Base-by-base conservation (phyloP, 2,113 vertebrate genomes). In the Tragelaphus imberbis region DNA sequence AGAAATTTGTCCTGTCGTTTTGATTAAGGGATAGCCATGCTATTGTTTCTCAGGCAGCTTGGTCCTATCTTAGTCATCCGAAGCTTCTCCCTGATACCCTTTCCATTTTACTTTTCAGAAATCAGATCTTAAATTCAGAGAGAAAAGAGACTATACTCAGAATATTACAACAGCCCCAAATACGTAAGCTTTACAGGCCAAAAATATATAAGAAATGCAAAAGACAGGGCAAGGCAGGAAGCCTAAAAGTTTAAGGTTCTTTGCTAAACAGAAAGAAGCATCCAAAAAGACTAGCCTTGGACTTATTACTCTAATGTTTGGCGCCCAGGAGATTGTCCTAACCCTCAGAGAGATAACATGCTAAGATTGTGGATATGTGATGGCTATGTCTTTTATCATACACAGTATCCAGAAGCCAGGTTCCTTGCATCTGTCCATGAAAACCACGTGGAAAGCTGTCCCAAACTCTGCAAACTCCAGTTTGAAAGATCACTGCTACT, bases 261-360 rank as follows among this genome's bases (percentile, higher is more conserved):
- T 91, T 55, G 28, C 33, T 61, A 63, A 90, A 58, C 63, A 15
- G 4, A 95, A 96, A 77, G 33, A 93, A 36, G 49, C 28, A 90
- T 87, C 80, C 28, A 90, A 75, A 81, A 63, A 94, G 84, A 75
- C 10, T 68, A 75, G 6, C 5, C 58, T 65, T 61, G n/a, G 53
- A 87, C 59, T 33, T 33, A 16, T 75, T 88, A 89, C 51, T 89
- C 75, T 89, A 21, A 36, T 56, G 61, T 77, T 91, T 95, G 87
- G 33, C 28, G 19, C 81, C 79, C 82, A 27, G 47, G 30, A 93
- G 88, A 47, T 12, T 68, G 84, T n/a, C 86, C 84, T 1, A 93
- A 28, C 47, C 88, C 79, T 94, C 55, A 96, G 75, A 97, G 90
- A 91, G 65, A 88, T 71, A 89, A 47, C 68, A 71, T 27, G 68